phyloP scores from a whole-genome alignment of 1,140 invertebrate species.

The Macrobrachium rosenbergii region DNA sequence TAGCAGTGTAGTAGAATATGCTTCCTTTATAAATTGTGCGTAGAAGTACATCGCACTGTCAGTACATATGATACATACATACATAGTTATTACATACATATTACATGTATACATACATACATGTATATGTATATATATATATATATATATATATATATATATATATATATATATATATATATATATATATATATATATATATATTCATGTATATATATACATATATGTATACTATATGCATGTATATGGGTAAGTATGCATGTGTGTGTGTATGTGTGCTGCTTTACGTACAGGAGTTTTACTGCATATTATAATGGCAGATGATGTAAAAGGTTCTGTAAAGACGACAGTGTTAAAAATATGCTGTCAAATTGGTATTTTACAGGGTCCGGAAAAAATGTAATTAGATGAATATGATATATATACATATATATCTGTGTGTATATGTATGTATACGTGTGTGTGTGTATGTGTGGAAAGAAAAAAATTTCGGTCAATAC shows the following conservation, averaged over 20 bases:
- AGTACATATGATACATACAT: neutral
- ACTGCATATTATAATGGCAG: no score
- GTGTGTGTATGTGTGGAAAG: neutral
- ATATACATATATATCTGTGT: slow-evolving; percentile 8
- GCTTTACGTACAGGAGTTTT: no score
- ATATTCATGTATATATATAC: neutral
- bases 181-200: slow-evolving; percentile 18
- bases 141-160: slow-evolving; percentile 7
- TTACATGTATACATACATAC: slow-evolving; percentile 3
- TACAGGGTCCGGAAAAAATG: no score
- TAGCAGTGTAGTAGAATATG: no score
- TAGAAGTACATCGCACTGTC: neutral
- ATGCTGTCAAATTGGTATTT: no score
- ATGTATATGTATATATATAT: neutral
- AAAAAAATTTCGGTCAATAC: no score
- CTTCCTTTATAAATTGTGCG: no score
- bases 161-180: slow-evolving; percentile 6
- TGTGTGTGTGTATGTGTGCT: slow-evolving; percentile 2
- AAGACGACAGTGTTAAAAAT: no score
- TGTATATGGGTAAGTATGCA: neutral
- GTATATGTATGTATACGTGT: slow-evolving; percentile 5
- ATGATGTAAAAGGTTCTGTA: no score
- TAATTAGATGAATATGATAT: neutral
- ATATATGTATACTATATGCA: slow-evolving; percentile 17
- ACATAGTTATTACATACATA: slow-evolving; percentile 22